Base-by-base conservation (phyloP, 1,140 invertebrate genomes). In the Conus betulinus region DNA sequence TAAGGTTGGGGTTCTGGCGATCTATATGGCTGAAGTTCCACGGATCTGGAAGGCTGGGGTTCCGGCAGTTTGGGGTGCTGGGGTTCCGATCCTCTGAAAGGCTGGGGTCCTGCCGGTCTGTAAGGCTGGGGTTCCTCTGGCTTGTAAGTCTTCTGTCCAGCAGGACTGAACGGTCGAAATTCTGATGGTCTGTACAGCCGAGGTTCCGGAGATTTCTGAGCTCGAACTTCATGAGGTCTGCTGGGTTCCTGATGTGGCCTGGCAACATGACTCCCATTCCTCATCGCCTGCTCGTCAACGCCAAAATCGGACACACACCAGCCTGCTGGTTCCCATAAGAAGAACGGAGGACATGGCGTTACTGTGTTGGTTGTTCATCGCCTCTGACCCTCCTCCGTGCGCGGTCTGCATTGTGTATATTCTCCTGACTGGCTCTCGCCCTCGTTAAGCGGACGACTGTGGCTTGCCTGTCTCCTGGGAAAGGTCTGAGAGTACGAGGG, bases 401-500 rank as follows among this genome's bases (percentile, higher is more conserved):
- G 6, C 0, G 67, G 20, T 13, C 67, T 71, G 67, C 11, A 20
- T n/a, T 13, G 67, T 4, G 67, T 23, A 71, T n/a, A 3, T 71
- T 20, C 67, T 23, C 79, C 79, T 20, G 10, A 7, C 79, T 85
- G 63, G 63, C 20, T 87, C 17, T 53, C 5, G 52, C 57, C 85
- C 8, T 57, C 20, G 71, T 25, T 57, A 3, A 20, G 53, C 85
- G 78, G 71, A 52, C 84, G 23, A 7, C 76, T 17, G 27, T 85
- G 63, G 71, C 74, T 57, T 71, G 71, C 13, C 74, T 87, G 85
- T 8, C 85, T 71, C 5, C 85, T 39, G 27, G 85, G 85, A 71
- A 87, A 87, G 51, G 85, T 87, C 71, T 87, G 85, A 3, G 85
- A 76, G 85, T 87, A 87, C 39, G 85, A 87, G 15, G 85, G 85